These are phyloP conservation scores for Pardalotus punctatus DNA, from an alignment of 2,113 vertebrate genomes.

Conservation along the genomic window DNA sequence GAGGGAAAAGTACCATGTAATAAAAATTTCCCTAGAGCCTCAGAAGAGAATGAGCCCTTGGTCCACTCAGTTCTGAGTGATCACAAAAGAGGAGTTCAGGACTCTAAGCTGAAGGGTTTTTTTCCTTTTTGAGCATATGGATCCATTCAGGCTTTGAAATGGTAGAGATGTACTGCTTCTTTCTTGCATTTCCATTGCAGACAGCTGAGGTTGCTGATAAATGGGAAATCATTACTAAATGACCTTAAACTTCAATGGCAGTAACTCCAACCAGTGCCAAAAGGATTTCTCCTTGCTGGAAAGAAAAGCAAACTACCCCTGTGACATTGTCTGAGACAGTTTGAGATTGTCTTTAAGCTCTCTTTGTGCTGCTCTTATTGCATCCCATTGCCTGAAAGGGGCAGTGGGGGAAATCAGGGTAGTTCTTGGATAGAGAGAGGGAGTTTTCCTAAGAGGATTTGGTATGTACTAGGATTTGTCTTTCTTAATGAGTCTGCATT, in stretches of 20 bases:
- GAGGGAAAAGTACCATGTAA: background rate
- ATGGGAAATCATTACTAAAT: background rate
- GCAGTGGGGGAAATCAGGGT: background rate
- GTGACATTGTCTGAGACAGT: background rate
- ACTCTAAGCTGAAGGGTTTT: background rate
- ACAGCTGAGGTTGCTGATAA: background rate
- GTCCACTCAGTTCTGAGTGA: background rate
- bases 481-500: background rate
- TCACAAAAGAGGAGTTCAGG: background rate
- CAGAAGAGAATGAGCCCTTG: background rate
- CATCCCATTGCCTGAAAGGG: background rate
- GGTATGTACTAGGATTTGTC: background rate
- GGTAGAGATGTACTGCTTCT: background rate
- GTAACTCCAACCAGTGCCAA: background rate
- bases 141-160: background rate
- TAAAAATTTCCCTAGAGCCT: background rate
- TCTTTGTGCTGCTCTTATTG: background rate
- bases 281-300: background rate
- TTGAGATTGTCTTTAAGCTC: background rate
- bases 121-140: background rate
- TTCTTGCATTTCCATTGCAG: background rate
- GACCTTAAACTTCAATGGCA: background rate
- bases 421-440: background rate
- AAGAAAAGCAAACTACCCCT: background rate
- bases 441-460: conserved; percentile 36